Conservation (phyloP, 2,888 invertebrate species). For the Incurvaria masculella region DNA sequence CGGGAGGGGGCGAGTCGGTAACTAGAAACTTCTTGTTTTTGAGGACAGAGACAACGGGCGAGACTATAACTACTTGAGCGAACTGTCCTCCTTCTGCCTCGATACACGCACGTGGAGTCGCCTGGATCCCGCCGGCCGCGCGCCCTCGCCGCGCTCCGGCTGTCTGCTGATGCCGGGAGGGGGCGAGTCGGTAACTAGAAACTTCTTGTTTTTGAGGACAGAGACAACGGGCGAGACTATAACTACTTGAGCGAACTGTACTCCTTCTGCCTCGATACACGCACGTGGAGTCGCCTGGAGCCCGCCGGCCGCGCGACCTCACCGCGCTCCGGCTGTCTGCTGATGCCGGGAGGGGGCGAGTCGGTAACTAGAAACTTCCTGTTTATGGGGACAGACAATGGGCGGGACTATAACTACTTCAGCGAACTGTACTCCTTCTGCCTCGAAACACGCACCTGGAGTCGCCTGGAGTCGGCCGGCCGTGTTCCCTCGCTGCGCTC, state of each 20-base stretch:
- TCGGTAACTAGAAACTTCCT: slow-evolving; percentile 62
- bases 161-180: slow-evolving; percentile 66
- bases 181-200: slow-evolving; percentile 40
- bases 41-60: slow-evolving; percentile 85
- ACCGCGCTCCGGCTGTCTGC: slow-evolving; percentile 78
- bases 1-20: slow-evolving; percentile 44
- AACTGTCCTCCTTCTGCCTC: slow-evolving; percentile 76
- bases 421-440: slow-evolving; percentile 85
- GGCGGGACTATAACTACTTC: slow-evolving; percentile 81
- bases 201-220: no score
- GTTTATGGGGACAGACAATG: slow-evolving; percentile 91
- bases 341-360: slow-evolving; percentile 55
- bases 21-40: no score
- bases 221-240: slow-evolving; percentile 83
- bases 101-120: slow-evolving; percentile 77
- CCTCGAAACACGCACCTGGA: slow-evolving; percentile 76
- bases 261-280: slow-evolving; percentile 74
- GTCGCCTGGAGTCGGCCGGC: slow-evolving; percentile 63
- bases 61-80: slow-evolving; percentile 87
- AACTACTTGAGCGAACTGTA: slow-evolving; percentile 88
- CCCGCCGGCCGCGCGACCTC: slow-evolving; percentile 65
- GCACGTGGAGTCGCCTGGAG: slow-evolving; percentile 73
- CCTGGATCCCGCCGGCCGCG: slow-evolving; percentile 60
- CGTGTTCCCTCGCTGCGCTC: slow-evolving; percentile 73
- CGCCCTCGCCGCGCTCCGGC: slow-evolving; percentile 77